phyloP scores from a whole-genome alignment of 2,113 vertebrate genomes.

The Boleophthalmus pectinirostris region DNA sequence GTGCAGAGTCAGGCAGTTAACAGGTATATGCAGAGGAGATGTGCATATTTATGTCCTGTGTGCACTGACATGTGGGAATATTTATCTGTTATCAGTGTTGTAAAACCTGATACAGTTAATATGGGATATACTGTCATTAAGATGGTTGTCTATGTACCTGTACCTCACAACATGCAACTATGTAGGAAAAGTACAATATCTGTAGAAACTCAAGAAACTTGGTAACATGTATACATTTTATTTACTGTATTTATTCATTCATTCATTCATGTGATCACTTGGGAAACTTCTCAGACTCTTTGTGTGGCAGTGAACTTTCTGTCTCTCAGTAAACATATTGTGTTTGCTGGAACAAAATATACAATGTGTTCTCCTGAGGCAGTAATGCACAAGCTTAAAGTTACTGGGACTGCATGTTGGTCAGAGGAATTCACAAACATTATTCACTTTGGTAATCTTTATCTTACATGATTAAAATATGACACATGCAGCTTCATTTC shows the following conservation, averaged over 20 bases:
- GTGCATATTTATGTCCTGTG: conserved; percentile 4
- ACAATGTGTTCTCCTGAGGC: neutral
- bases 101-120: neutral
- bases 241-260: neutral
- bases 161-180: neutral
- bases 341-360: neutral
- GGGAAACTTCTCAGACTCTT: neutral
- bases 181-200: neutral
- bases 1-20: conserved; percentile 54
- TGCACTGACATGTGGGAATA: neutral
- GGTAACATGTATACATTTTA: neutral
- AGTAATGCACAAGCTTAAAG: neutral
- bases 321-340: neutral
- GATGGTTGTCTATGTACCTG: neutral
- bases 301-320: neutral
- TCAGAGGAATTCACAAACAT: neutral
- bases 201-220: neutral
- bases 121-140: neutral
- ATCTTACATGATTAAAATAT: neutral
- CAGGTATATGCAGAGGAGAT: conserved; percentile 50
- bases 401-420: neutral
- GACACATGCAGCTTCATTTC: neutral
- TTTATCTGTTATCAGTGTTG: neutral
- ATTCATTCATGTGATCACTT: neutral
- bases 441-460: neutral